Evolutionary conservation across 2,888 invertebrate species (phyloP), one percentile per base, ranked within the genome.

Genomic region (Conomelus anceps): DNA sequence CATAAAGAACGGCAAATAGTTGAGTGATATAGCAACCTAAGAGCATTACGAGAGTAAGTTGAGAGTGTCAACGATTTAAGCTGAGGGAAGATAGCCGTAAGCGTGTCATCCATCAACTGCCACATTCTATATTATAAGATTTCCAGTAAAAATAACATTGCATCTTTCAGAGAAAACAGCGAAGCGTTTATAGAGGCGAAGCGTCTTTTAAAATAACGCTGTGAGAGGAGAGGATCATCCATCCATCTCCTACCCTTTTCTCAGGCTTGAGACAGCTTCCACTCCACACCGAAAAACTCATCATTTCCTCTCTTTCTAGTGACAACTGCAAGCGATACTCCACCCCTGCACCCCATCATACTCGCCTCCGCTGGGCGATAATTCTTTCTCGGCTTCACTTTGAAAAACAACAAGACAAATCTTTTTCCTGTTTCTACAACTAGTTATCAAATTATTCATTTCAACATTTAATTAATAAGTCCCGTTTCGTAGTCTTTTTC

Each of bases 101-200:
- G 34, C 34, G 13, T 9, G 34, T 63, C 63, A 63, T 63, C 63
- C 63, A 63, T 63, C 63, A 63, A 63, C 63, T 63, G 63, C 63
- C 63, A 63, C 63, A 63, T 63, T 63, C n/a, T 63, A 63, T 63
- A 63, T 63, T 63, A 63, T n/a, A 63, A 63, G 63, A 63, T 63
- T 63, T 63, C 63, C 63, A 63, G 86, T 86, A 86, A 86, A 86
- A 86, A 86, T 86, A 86, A 86, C 86, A 86, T 86, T 24, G 29
- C 24, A 86, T 24, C 86, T 22, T 26, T 86, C 86, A 26, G 24
- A 24, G 86, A 86, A 86, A 86, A 86, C 29, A 29, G 86, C 86
- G 29, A 13, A 29, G 86, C 23, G 86, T 86, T 86, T 86, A 23
- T 86, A 86, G 86, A 86, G 63, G 86, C 26, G 86, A 26, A 86